phyloP scores from a whole-genome alignment of 2,888 invertebrate genomes.

The Asteroscopus sphinx region DNA sequence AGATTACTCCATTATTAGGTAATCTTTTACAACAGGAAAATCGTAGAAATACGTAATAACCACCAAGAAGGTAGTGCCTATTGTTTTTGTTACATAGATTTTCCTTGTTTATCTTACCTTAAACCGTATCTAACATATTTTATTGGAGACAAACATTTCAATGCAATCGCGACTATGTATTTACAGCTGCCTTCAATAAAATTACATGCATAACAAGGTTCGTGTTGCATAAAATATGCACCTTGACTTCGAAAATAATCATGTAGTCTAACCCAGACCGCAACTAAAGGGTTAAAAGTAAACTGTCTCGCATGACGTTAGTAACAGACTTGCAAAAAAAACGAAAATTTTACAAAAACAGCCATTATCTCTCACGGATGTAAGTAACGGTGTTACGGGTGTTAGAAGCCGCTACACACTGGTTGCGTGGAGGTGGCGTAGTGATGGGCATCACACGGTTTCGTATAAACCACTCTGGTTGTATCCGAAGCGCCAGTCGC shows the following conservation, averaged over 20 bases:
- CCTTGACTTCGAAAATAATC: conserved; percentile 8
- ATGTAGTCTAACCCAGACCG: background rate
- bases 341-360: conserved; percentile 24
- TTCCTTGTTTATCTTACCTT: conserved; percentile 28
- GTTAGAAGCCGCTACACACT: conserved; percentile 45
- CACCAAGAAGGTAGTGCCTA: background rate
- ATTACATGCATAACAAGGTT: background rate
- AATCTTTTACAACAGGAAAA: conserved; percentile 26
- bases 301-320: conserved; percentile 12
- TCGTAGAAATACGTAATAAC: conserved; percentile 1
- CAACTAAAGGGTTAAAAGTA: conserved; percentile 9
- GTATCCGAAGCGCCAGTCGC: conserved; percentile 54
- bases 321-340: conserved; percentile 6
- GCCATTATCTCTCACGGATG: conserved; percentile 40
- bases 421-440: conserved; percentile 54
- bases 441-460: conserved; percentile 40
- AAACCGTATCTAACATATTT: background rate
- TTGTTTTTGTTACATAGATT: conserved; percentile 2
- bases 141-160: background rate
- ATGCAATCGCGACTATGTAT: background rate
- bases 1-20: background rate
- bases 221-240: background rate
- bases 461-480: conserved; percentile 58
- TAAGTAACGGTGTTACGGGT: conserved; percentile 52
- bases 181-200: background rate